Evolutionary conservation across 2,797 vertebrate species (phyloP).

Genomic region (Valencia hispanica): DNA sequence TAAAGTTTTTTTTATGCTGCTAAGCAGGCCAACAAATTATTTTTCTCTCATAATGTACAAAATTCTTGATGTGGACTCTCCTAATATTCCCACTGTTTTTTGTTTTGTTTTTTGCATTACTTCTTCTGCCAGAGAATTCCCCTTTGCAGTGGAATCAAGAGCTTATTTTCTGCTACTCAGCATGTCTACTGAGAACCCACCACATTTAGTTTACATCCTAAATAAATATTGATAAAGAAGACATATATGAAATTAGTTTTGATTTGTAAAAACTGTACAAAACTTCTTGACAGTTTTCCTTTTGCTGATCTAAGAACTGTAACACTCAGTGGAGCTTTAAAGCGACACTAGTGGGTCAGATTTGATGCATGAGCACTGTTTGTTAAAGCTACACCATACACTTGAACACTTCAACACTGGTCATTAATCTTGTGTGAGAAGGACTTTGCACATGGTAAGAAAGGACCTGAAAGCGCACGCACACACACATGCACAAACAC

Average conservation of each 20-base stretch:
- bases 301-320: conserved; percentile 28
- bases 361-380: conserved; percentile 72
- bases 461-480: conserved; percentile 31
- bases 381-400: conserved; percentile 66
- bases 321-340: conserved; percentile 20
- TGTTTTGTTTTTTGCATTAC: neutral
- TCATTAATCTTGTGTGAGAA: conserved; percentile 80
- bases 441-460: conserved; percentile 58
- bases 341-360: conserved; percentile 62
- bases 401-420: conserved; percentile 69
- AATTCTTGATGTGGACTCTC: neutral
- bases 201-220: neutral
- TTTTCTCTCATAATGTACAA: neutral
- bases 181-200: neutral
- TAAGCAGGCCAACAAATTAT: neutral
- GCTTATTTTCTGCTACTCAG: too few relatives aligned
- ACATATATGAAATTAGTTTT: neutral
- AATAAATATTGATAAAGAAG: neutral
- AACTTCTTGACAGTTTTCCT: neutral
- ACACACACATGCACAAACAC: conserved; percentile 20
- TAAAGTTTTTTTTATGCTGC: neutral
- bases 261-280: neutral
- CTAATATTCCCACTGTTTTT: neutral
- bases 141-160: neutral
- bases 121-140: neutral